Base-by-base conservation (phyloP, 2,888 invertebrate genomes). In the Drosophila borealis region DNA sequence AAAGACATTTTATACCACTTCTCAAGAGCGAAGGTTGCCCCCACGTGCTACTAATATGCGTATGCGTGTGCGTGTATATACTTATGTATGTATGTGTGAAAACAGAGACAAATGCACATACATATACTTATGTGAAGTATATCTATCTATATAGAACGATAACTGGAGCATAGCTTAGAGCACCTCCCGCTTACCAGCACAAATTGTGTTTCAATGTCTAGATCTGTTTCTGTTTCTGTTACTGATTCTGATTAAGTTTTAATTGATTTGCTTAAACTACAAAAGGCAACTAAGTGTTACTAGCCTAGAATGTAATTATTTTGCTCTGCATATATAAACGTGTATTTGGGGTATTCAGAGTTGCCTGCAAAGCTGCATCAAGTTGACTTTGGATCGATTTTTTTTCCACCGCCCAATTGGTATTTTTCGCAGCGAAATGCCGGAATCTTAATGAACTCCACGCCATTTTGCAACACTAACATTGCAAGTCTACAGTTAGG, bases 251-350 rank as follows among this genome's bases (percentile, higher is more conserved):
- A 21, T 51, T 29, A 10, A 41, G 17, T 41, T 17, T 17, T 41
- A 10, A 0, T 29, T 8, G n/a, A 25, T 44, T 64, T 55, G 68
- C 82, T 89, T 89, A 88, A 69, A 68, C 67, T 89, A 78, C 68
- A 69, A 84, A 83, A 83, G 89, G 83, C 83, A 83, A 84, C 89
- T 87, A 78, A 81, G 78, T 87, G 88, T 78, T 78, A 74, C 78
- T 87, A 87, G 89, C 81, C 87, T 86, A 82, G 51, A 25, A 53
- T 62, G 25, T 63, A 41, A 50, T 51, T 48, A 59, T 33, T 33
- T 36, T 54, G 33, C 51, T 62, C 44, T 56, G 53, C 39, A 34
- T 41, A n/a, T 64, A 17, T 17, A 17, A 17, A 8, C 29, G 29
- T 29, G 8, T 29, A 29, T 29, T 29, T 29, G 8, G 8, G 29